Evolutionary conservation across 2,888 invertebrate species (phyloP).

Genomic region (Morpho helenor): DNA sequence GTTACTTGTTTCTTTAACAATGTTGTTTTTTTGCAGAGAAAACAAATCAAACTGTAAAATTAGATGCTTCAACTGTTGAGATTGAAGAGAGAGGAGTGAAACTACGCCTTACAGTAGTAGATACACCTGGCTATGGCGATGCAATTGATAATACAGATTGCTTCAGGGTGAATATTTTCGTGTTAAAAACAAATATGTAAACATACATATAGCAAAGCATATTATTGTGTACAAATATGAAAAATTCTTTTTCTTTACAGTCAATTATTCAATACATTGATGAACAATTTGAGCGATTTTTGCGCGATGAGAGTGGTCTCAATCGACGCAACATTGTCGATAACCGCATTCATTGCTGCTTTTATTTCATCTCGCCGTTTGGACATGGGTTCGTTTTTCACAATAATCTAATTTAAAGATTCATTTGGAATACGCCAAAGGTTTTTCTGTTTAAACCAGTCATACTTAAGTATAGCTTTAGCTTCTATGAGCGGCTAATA

Average conservation of each 20-base stretch:
- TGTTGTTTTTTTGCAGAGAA: slow-evolving; percentile 81
- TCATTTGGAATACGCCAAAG: not conserved
- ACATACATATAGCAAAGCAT: not conserved
- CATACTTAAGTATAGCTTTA: not conserved
- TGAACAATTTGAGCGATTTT: slow-evolving; percentile 95
- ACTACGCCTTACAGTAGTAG: slow-evolving; percentile 94
- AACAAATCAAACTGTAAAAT: slow-evolving; percentile 93
- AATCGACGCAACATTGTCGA: slow-evolving; percentile 98
- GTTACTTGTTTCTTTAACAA: no score
- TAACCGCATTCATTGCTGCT: slow-evolving; percentile 98
- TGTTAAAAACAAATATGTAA: not conserved
- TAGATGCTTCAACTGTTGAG: slow-evolving; percentile 97
- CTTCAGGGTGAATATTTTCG: slow-evolving; percentile 79
- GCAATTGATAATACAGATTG: slow-evolving; percentile 96
- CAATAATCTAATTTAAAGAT: not conserved
- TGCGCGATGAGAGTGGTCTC: slow-evolving; percentile 95
- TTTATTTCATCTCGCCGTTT: slow-evolving; percentile 98
- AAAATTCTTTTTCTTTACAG: slow-evolving; percentile 44
- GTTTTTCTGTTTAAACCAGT: not conserved
- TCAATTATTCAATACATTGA: slow-evolving; percentile 98
- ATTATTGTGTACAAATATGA: no score
- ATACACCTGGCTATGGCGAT: slow-evolving; percentile 97
- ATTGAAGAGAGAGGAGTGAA: slow-evolving; percentile 98
- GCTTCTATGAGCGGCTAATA: no score
- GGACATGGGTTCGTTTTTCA: slow-evolving; percentile 89